These are phyloP conservation scores for Globicephala melas DNA, from an alignment of 2,113 vertebrate genomes.

Conservation along the genomic window DNA sequence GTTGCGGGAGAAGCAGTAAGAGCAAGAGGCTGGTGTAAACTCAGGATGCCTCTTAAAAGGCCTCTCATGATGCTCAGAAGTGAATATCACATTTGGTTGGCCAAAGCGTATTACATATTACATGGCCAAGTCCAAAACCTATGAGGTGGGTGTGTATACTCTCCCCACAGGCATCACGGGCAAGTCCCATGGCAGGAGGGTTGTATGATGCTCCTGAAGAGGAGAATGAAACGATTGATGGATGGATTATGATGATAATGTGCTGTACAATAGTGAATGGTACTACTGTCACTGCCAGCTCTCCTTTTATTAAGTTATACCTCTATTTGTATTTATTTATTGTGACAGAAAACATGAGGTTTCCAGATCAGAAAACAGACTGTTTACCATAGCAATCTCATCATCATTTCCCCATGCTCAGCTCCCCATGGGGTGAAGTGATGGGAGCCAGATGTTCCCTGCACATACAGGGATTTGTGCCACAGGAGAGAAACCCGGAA, in stretches of 20 bases:
- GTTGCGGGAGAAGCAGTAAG: not conserved
- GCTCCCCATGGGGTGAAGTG: not conserved
- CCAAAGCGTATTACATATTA: not conserved
- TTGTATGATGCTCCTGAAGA: fast-evolving
- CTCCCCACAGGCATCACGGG: not conserved
- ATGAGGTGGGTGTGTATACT: fast-evolving
- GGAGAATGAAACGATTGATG: too few relatives aligned
- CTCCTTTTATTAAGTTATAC: not conserved
- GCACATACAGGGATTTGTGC: not conserved
- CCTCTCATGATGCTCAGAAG: not conserved
- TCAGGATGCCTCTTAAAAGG: not conserved
- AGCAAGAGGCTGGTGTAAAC: not conserved
- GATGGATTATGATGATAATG: not conserved
- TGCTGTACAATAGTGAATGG: fast-evolving
- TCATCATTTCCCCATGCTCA: not conserved
- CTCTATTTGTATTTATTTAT: not conserved
- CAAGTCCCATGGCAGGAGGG: not conserved
- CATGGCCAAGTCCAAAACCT: not conserved
- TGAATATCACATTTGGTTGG: not conserved
- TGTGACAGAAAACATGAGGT: not conserved
- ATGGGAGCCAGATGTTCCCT: not conserved
- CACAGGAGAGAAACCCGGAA: not conserved
- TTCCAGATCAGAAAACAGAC: not conserved
- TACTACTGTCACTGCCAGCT: not conserved
- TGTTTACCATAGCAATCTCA: not conserved